These are phyloP conservation scores for Hydriomena furcata DNA, from an alignment of 2,888 invertebrate species.

Conservation along the genomic window DNA sequence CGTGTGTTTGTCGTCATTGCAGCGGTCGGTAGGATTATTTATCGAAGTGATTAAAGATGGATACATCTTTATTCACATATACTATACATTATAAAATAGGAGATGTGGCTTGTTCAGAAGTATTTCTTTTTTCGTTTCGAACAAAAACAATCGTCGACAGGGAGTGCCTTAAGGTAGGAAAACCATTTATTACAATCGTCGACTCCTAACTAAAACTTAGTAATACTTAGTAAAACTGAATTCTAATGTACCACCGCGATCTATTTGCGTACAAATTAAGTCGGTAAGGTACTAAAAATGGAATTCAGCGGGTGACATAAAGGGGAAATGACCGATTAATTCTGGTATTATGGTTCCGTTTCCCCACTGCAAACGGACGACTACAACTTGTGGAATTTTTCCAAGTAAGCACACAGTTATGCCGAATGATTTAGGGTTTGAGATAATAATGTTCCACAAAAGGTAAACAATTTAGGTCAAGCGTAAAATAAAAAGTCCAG, in stretches of 20 bases:
- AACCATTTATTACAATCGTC: too few relatives aligned
- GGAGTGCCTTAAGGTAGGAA: neutral
- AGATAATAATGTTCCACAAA: slow-evolving; percentile 39
- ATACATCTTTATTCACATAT: too few relatives aligned
- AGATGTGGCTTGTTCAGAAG: too few relatives aligned
- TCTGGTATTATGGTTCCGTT: slow-evolving; percentile 26
- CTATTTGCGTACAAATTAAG: slow-evolving; percentile 30
- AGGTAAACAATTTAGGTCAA: slow-evolving; percentile 53
- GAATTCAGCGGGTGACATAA: slow-evolving; percentile 31
- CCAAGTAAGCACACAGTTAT: slow-evolving; percentile 30
- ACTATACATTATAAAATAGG: too few relatives aligned
- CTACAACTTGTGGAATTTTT: slow-evolving; percentile 37
- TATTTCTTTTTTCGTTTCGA: too few relatives aligned
- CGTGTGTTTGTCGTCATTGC: too few relatives aligned
- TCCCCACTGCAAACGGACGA: slow-evolving; percentile 25
- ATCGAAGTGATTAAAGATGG: too few relatives aligned
- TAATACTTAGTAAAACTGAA: neutral
- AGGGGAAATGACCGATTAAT: slow-evolving; percentile 34
- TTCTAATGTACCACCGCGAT: slow-evolving; percentile 1
- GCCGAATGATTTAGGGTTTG: slow-evolving; percentile 39
- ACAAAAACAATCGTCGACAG: too few relatives aligned
- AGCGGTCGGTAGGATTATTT: too few relatives aligned
- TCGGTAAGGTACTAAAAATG: slow-evolving; percentile 24
- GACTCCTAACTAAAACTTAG: too few relatives aligned
- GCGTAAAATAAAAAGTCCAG: slow-evolving; percentile 39